Evolutionary conservation across 2,113 vertebrate genomes (phyloP), one percentile per base, ranked within the genome.

Genomic region (Oreochromis tanganicae): DNA sequence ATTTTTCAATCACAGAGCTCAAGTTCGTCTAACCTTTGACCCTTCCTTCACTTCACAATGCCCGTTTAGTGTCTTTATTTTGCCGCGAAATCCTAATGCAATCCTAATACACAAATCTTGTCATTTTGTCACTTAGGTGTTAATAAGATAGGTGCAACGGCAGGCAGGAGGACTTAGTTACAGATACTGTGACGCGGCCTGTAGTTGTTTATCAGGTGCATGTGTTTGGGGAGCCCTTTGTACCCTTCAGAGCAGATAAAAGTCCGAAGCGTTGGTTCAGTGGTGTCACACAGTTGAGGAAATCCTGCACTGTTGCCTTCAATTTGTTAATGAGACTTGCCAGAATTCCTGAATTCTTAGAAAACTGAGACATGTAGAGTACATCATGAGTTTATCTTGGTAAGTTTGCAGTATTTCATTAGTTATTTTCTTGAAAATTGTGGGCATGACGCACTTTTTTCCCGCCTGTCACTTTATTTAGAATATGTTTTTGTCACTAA

Each of bases 301-400:
- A 79, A 81, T 52, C 82, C 48, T 19, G n/a, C 55, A 13, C 13
- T 32, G 38, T 87, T 63, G 9, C 14, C 85, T 85, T 17, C 50
- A n/a, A 46, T 84, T 38, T 68, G 13, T 66, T 48, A 82, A 71
- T 80, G 68, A 52, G 83, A 81, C n/a, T 36, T 66, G 78, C 36
- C 14, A 5, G 3, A 27, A 27, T 50, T 91, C 5, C 63, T 54
- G 75, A 87, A 38, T 84, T 86, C 50, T 10, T 68, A 57, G 17
- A 91, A 68, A 73, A 29, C 63, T 11, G 81, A 84, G 50, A 78
- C 63, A 91, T 93, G 92, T 83, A 63, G 80, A 93, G 21, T 36
- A 43, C 73, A 87, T 81, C 92, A 96, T 96, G 96, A 96, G 83
- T 91, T 92, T 94, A 75, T 92, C 94, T 32, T 93, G 96, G 96